Evolutionary conservation across 2,113 vertebrate genomes (phyloP).

Genomic region (Orcinus orca): DNA sequence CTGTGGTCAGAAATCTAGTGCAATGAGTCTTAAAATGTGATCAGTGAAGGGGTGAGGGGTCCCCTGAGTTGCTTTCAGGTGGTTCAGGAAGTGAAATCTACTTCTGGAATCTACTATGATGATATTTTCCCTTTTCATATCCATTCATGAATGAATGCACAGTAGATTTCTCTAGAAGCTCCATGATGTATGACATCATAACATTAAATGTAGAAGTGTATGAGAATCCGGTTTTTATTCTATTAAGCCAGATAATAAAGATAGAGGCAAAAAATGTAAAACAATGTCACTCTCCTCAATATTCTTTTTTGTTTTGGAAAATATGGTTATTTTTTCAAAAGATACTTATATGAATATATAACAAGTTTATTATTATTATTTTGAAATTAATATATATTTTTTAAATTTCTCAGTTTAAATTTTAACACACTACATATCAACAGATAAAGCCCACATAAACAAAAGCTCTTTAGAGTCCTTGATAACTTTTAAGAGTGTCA

Average conservation of each 20-base stretch:
- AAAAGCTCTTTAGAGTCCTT: background rate
- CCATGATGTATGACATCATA: background rate
- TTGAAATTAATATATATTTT: background rate
- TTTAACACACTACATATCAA: background rate
- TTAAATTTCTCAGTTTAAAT: background rate
- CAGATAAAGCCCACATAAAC: background rate
- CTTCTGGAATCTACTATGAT: background rate
- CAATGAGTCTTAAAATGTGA: background rate
- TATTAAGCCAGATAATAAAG: background rate
- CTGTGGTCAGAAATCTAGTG: background rate
- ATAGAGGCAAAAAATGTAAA: background rate
- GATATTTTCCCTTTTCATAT: background rate
- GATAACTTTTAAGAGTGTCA: background rate
- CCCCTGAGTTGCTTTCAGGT: background rate
- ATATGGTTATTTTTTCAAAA: background rate
- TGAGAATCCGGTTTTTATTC: background rate
- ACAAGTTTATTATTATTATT: background rate
- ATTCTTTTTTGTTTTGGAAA: background rate
- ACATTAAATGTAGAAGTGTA: background rate
- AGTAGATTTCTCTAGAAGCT: background rate
- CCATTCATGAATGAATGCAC: background rate
- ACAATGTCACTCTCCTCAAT: background rate
- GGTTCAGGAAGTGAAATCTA: background rate
- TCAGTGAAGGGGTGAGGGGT: accelerated
- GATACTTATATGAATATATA: background rate